phyloP scores from a whole-genome alignment of 2,888 invertebrate species.

The Galerucella pusilla region DNA sequence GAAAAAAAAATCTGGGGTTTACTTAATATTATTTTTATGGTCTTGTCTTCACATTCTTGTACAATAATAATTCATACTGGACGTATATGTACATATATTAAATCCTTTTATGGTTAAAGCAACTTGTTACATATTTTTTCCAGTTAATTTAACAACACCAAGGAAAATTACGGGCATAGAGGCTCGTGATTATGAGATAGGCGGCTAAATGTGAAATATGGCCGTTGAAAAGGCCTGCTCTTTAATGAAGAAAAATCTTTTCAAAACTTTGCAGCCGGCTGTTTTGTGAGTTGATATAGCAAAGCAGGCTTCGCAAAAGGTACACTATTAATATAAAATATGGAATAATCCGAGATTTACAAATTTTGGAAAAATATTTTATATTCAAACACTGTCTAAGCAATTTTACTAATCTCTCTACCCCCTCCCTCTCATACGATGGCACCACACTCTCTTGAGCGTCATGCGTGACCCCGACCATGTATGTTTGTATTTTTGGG shows the following conservation, averaged over 20 bases:
- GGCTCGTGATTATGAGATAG: slow-evolving; percentile 23
- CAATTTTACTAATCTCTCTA: too few species aligned
- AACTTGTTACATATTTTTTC: slow-evolving; percentile 33
- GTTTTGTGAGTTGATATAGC: slow-evolving; percentile 1
- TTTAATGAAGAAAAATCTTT: slow-evolving; percentile 18
- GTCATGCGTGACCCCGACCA: too few species aligned
- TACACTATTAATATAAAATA: slow-evolving; percentile 4
- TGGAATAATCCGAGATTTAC: background rate
- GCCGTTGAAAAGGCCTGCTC: slow-evolving; percentile 7
- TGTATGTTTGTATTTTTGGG: too few species aligned
- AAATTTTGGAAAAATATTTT: too few species aligned
- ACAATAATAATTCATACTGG: slow-evolving; percentile 27
- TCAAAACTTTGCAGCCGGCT: slow-evolving; percentile 6
- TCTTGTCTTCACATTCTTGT: slow-evolving; percentile 29
- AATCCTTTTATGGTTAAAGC: slow-evolving; percentile 21
- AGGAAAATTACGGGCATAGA: slow-evolving; percentile 19
- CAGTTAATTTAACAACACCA: slow-evolving; percentile 30
- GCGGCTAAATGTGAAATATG: slow-evolving; percentile 22
- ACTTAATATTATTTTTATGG: slow-evolving; percentile 31
- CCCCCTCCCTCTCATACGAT: too few species aligned
- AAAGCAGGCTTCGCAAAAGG: background rate
- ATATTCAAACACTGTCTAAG: too few species aligned
- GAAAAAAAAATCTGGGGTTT: slow-evolving; percentile 17
- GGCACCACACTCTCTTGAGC: too few species aligned
- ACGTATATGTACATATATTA: background rate